These are phyloP conservation scores for Ammodytes marinus DNA, from an alignment of 2,113 vertebrate species.

Conservation along the genomic window DNA sequence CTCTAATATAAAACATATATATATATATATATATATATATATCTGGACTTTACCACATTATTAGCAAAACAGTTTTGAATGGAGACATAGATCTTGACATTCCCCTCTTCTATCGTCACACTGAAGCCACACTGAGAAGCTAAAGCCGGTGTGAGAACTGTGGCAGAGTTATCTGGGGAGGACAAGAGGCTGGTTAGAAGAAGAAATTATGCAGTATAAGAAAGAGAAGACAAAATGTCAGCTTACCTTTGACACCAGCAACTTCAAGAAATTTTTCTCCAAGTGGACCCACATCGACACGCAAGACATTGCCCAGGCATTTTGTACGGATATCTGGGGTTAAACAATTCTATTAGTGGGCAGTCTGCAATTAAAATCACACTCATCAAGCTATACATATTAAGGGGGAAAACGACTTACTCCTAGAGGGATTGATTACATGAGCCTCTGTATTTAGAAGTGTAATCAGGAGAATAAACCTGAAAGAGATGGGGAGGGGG, in stretches of 20 bases:
- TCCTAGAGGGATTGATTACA: constrained; percentile 18
- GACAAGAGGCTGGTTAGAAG: not conserved
- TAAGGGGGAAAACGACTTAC: constrained; percentile 49
- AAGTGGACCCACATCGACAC: constrained; percentile 66
- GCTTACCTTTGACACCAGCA: constrained; percentile 72
- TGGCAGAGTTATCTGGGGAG: constrained; percentile 72
- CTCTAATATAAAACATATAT: not conserved
- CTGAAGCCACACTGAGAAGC: constrained; percentile 82
- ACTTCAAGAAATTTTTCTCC: constrained; percentile 71
- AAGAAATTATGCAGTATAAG: accelerated
- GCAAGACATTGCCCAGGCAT: constrained; percentile 80
- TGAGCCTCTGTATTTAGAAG: constrained; percentile 38
- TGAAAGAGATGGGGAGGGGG: constrained; percentile 42
- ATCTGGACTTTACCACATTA: constrained; percentile 66
- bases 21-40: not conserved
- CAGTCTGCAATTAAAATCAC: not conserved
- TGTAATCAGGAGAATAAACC: constrained; percentile 59
- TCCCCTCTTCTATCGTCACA: constrained; percentile 63
- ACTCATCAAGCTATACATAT: not conserved
- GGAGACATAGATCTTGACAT: constrained; percentile 73
- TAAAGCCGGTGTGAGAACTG: constrained; percentile 61
- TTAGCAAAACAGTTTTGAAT: constrained; percentile 80
- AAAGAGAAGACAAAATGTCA: not conserved
- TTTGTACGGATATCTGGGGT: constrained; percentile 54
- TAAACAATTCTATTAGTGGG: not conserved